A percentile compares a stretch with the other conserved stretches of the same genome.
These are phyloP conservation scores for Hemicordylus capensis DNA, from an alignment of 2,113 vertebrate species.

Conservation along the genomic window DNA sequence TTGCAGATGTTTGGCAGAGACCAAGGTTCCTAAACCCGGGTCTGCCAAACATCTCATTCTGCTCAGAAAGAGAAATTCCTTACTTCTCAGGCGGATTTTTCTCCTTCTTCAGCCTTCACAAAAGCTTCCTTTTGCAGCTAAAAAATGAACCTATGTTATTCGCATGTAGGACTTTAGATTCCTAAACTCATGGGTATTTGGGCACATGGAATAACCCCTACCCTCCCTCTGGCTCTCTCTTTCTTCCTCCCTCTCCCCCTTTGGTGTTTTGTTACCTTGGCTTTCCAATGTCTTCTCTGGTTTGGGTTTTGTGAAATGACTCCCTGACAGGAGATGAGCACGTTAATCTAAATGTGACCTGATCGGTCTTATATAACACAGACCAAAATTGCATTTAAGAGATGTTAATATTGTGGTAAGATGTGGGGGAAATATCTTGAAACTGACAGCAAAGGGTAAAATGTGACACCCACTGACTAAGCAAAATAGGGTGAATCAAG, in stretches of 20 bases:
- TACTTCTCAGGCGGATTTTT: constrained; percentile 14
- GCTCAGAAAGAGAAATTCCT: constrained; percentile 31
- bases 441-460: neutral
- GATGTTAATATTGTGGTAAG: neutral
- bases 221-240: neutral
- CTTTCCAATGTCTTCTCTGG: constrained; percentile 28
- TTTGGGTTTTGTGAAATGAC: constrained; percentile 28
- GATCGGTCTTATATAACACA: constrained; percentile 14
- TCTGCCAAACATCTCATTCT: constrained; percentile 12
- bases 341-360: constrained; percentile 21
- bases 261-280: constrained; percentile 7
- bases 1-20: neutral
- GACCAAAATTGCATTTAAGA: constrained; percentile 11
- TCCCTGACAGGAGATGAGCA: neutral
- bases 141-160: constrained; percentile 7
- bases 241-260: neutral
- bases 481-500: neutral
- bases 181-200: neutral
- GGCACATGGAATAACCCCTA: neutral
- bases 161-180: neutral
- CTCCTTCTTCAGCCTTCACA: constrained; percentile 18
- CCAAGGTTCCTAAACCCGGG: neutral
- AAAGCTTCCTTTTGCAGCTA: constrained; percentile 34
- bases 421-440: neutral
- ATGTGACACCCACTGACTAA: neutral